Evolutionary conservation across 1,140 invertebrate genomes (phyloP), one percentile per base, ranked within the genome.

Genomic region (Danaus melanippus): DNA sequence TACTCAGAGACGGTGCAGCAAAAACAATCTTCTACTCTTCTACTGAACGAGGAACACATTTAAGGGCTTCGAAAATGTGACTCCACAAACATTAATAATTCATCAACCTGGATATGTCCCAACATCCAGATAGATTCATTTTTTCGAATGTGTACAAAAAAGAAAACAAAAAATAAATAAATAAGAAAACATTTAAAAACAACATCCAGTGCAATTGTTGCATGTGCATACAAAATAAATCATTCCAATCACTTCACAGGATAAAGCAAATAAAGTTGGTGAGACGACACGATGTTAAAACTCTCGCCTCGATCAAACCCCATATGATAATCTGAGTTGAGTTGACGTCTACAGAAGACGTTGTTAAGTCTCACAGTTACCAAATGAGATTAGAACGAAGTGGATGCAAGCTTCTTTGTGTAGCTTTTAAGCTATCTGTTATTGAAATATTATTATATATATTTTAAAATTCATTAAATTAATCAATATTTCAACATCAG

Each of bases 361-460:
- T 74, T 60, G 65, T 50, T 53, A 84, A 75, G 68, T 71, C 93
- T 94, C 93, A 94, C 92, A 94, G 93, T 95, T 95, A 95, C 93
- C 92, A 92, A 92, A 94, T 95, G 94, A 95, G 93, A 95, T 95
- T 95, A 93, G 81, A 87, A 73, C 75, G 82, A 76, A 69, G 74
- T 55, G 56, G 79, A 82, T 71, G 62, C 55, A 86, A 84, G 76
- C 76, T 74, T 67, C 61, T 12, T 62, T 69, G 21, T 32, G 64
- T 67, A 54, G 52, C 55, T 60, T 51, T 41, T 42, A 64, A 59
- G 57, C 57, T 32, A 10, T 15, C 21, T 32, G 21, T 8, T 32
- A 32, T 32, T 32, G 21, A 44, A 17, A 21, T 40, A 46, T 46
- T 46, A n/a, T 12, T 53, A 53, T 32, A 32, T 32, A 5, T 32